Conservation (phyloP, 1,140 invertebrate genomes). For the fruit fly (Drosophila melanogaster) region DNA sequence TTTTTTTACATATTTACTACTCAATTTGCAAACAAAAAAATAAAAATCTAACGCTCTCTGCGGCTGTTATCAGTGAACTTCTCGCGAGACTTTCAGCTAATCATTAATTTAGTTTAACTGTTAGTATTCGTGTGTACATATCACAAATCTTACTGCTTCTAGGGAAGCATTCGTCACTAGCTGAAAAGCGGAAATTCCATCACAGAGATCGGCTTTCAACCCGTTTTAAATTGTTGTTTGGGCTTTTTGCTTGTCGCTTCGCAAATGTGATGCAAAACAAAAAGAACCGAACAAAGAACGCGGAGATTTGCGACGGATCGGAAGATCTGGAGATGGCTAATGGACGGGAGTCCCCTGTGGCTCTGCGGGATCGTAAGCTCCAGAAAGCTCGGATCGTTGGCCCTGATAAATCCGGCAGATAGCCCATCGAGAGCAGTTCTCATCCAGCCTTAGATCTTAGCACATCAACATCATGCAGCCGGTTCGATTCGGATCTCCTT, state of each 20-base stretch:
- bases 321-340: not conserved
- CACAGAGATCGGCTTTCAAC: conserved; percentile 1
- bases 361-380: conserved; percentile 7
- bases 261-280: not conserved
- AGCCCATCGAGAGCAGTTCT: conserved; percentile 19
- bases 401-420: conserved; percentile 21
- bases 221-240: conserved; percentile 17
- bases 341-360: conserved; percentile 1
- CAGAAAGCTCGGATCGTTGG: conserved; percentile 14
- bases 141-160: conserved; percentile 2
- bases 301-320: not conserved
- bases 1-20: not conserved
- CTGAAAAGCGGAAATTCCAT: conserved; percentile 15
- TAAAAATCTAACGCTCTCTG: not conserved
- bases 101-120: not conserved
- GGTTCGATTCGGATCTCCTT: not conserved
- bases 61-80: not conserved
- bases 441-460: conserved; percentile 9
- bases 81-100: not conserved
- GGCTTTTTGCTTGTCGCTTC: not conserved
- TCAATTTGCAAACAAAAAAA: not conserved
- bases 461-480: conserved; percentile 20
- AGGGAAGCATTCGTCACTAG: conserved; percentile 17
- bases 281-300: conserved; percentile 21
- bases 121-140: not conserved